Percentiles rank a stretch among this genome's conserved stretches.
Evolutionary conservation across 1,140 invertebrate species (phyloP).

Genomic region (Streblospio benedicti): DNA sequence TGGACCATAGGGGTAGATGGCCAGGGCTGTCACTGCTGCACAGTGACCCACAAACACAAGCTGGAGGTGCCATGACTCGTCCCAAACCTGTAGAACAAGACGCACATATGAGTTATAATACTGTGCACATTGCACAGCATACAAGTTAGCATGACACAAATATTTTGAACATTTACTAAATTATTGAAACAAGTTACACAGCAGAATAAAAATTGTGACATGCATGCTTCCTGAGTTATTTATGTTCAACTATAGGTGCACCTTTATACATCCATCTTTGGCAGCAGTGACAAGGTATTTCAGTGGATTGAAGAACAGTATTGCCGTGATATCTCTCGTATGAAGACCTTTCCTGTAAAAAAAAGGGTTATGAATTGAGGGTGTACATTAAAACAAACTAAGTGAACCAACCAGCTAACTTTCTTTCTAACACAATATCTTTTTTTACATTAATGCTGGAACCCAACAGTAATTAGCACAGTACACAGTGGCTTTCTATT

Average conservation of each 20-base stretch:
- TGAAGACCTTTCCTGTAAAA: conserved; percentile 32
- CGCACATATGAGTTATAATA: too few species aligned
- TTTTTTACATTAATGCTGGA: too few species aligned
- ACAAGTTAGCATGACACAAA: too few species aligned
- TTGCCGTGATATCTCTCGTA: conserved; percentile 33
- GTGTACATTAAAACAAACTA: too few species aligned
- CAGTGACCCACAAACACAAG: conserved; percentile 45
- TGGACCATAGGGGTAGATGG: conserved; percentile 38
- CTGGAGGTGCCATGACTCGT: conserved; percentile 37
- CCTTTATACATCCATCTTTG: conserved; percentile 42
- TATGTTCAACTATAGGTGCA: background rate
- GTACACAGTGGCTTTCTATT: too few species aligned
- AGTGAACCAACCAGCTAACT: too few species aligned
- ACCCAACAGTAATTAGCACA: too few species aligned
- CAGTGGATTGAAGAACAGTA: conserved; percentile 42
- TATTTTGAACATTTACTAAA: too few species aligned
- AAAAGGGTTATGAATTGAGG: too few species aligned
- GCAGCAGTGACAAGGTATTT: conserved; percentile 43
- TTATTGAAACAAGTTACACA: too few species aligned
- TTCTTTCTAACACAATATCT: too few species aligned
- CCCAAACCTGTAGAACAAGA: conserved; percentile 46
- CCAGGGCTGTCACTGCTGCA: conserved; percentile 23
- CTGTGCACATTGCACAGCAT: too few species aligned
- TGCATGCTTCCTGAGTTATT: background rate
- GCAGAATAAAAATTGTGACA: background rate